phyloP scores from a whole-genome alignment of 2,113 vertebrate genomes.

The Calcarius ornatus region DNA sequence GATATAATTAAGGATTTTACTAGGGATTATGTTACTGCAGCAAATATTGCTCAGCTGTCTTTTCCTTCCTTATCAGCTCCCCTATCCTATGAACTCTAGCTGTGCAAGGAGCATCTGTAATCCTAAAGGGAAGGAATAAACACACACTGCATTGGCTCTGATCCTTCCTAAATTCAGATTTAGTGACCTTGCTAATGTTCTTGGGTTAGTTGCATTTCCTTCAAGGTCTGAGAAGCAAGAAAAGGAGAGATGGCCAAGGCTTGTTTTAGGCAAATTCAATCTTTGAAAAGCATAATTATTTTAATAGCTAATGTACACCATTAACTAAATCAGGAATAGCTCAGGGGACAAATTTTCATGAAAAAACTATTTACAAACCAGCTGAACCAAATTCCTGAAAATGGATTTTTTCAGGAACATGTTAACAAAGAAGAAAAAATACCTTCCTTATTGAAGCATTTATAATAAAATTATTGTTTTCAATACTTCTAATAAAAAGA shows the following conservation, averaged over 20 bases:
- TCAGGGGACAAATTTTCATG: not conserved
- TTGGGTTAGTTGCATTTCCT: not conserved
- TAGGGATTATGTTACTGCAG: not conserved
- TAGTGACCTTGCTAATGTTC: not conserved
- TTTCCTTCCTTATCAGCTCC: not conserved
- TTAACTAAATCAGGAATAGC: not conserved
- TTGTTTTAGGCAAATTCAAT: not conserved
- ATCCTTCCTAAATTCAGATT: not conserved
- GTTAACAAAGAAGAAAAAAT: not conserved
- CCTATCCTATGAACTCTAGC: not conserved
- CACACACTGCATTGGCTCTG: not conserved
- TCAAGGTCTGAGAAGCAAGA: not conserved
- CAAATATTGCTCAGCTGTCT: not conserved
- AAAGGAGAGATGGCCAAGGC: not conserved
- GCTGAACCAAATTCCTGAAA: not conserved
- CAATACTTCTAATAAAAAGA: not conserved
- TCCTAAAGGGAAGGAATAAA: not conserved
- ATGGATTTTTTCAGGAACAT: not conserved
- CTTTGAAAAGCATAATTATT: not conserved
- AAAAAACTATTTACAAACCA: not conserved
- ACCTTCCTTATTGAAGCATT: not conserved
- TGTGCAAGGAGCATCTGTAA: not conserved
- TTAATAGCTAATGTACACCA: not conserved
- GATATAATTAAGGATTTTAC: not conserved
- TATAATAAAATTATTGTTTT: not conserved